A percentile compares a stretch with the other conserved stretches of the same genome.
These are phyloP conservation scores for Drosophila quinaria DNA, from an alignment of 2,888 invertebrate genomes.

Conservation along the genomic window DNA sequence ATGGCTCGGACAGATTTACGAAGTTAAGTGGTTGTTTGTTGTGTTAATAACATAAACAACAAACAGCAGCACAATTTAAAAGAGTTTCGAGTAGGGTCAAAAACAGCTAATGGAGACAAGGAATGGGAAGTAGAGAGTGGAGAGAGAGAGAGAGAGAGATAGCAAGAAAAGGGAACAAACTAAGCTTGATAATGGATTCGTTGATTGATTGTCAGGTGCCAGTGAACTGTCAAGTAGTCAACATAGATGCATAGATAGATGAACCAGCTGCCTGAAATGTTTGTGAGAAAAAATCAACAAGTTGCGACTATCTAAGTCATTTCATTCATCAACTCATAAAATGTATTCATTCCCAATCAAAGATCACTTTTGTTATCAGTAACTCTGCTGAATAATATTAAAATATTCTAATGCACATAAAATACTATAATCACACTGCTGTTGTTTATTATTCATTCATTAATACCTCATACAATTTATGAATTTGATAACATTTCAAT, in stretches of 20 bases:
- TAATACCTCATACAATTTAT: slow-evolving; percentile 3
- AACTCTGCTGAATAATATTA: neutral
- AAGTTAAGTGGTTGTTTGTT: slow-evolving; percentile 76
- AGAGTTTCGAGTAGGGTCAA: slow-evolving; percentile 34
- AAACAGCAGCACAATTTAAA: slow-evolving; percentile 33
- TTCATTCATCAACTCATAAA: slow-evolving; percentile 4
- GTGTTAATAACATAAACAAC: slow-evolving; percentile 71
- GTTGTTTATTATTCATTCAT: slow-evolving; percentile 21
- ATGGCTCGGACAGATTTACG: slow-evolving; percentile 65
- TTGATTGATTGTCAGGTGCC: slow-evolving; percentile 61
- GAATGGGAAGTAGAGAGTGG: neutral
- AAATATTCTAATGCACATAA: neutral
- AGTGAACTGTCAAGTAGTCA: slow-evolving; percentile 53
- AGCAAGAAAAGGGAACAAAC: slow-evolving; percentile 11
- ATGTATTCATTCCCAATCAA: slow-evolving; percentile 13
- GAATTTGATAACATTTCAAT: slow-evolving; percentile 25
- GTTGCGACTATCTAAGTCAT: neutral
- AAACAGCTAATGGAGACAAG: slow-evolving; percentile 13
- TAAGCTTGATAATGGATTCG: slow-evolving; percentile 49
- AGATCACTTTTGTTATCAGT: slow-evolving; percentile 2
- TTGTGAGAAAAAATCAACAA: slow-evolving; percentile 2
- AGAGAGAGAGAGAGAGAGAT: neutral
- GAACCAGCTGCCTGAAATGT: slow-evolving; percentile 22
- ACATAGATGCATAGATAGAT: slow-evolving; percentile 36
- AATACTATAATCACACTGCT: slow-evolving; percentile 10